A percentile compares a stretch with the other conserved stretches of the same genome.
Evolutionary conservation across 30 jellyfish, hydroid and myxozoan species (phyloP).

Genomic region (Aurelia coerulea): DNA sequence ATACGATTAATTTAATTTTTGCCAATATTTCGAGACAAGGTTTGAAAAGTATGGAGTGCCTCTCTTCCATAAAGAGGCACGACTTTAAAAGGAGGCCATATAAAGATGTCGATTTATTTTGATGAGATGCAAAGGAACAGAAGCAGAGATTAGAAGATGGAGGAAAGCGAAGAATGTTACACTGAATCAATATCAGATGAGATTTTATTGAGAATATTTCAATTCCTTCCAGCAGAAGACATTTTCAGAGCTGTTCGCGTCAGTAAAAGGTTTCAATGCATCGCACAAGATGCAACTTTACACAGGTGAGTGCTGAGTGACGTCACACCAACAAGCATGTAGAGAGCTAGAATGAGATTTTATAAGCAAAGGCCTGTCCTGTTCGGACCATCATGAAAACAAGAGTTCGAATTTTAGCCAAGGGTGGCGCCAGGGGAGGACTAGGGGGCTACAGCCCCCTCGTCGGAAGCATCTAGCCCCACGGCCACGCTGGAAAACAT

Average conservation of each 20-base stretch:
- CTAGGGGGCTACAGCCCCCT: no score
- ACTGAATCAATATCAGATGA: constrained; percentile 81
- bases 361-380: no score
- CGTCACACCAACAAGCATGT: background rate
- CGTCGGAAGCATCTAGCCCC: no score
- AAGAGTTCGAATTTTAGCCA: no score
- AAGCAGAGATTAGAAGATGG: background rate
- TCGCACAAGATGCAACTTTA: constrained; percentile 69
- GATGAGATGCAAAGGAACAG: background rate
- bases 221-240: constrained; percentile 49
- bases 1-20: no score
- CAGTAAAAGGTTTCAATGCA: constrained; percentile 61
- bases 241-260: constrained; percentile 45
- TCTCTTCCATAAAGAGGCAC: background rate
- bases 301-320: constrained; percentile 57
- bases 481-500: no score
- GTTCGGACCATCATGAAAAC: no score
- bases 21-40: no score
- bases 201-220: constrained; percentile 61
- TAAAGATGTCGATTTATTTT: constrained; percentile 4
- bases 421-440: no score
- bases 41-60: no score
- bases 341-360: background rate
- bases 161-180: background rate
- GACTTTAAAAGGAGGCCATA: constrained; percentile 7